phyloP scores from a whole-genome alignment of 2,888 invertebrate genomes.

The Phyto melanocephala region DNA sequence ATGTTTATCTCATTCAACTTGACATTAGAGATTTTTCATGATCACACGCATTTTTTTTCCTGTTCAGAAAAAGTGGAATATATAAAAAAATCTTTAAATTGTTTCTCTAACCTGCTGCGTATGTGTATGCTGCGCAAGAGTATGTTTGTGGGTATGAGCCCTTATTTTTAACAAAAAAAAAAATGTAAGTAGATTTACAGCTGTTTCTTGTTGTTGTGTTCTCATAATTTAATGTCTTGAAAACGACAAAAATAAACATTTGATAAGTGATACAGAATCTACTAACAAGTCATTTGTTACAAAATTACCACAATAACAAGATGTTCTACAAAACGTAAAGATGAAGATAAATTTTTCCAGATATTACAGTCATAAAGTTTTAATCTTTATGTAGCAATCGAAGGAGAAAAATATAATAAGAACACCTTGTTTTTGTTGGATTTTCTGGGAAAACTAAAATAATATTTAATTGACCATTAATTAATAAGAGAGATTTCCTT shows the following conservation, averaged over 20 bases:
- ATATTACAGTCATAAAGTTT: constrained; percentile 7
- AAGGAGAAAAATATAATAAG: neutral
- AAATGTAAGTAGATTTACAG: constrained; percentile 76
- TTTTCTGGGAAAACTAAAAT: constrained; percentile 33
- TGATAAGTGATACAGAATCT: constrained; percentile 49
- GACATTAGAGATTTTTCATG: constrained; percentile 59
- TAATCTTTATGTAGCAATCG: neutral
- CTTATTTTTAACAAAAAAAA: constrained; percentile 62
- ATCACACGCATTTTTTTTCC: constrained; percentile 50
- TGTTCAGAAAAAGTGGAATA: neutral
- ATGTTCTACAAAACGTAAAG: constrained; percentile 10
- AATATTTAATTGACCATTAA: constrained; percentile 60
- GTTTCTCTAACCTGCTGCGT: constrained; percentile 64
- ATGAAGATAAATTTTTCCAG: constrained; percentile 23
- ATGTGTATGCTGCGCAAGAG: constrained; percentile 65
- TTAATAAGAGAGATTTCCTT: constrained; percentile 32
- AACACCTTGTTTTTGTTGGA: constrained; percentile 30
- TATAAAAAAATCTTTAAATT: neutral
- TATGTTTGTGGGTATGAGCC: neutral
- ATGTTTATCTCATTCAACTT: constrained; percentile 54
- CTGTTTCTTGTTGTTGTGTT: constrained; percentile 69
- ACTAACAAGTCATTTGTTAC: constrained; percentile 37
- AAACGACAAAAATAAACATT: neutral
- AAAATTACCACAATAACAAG: neutral
- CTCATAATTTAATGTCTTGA: constrained; percentile 45